Conservation (phyloP, 92 coral and sea anemone species). For the Montipora capitata region DNA sequence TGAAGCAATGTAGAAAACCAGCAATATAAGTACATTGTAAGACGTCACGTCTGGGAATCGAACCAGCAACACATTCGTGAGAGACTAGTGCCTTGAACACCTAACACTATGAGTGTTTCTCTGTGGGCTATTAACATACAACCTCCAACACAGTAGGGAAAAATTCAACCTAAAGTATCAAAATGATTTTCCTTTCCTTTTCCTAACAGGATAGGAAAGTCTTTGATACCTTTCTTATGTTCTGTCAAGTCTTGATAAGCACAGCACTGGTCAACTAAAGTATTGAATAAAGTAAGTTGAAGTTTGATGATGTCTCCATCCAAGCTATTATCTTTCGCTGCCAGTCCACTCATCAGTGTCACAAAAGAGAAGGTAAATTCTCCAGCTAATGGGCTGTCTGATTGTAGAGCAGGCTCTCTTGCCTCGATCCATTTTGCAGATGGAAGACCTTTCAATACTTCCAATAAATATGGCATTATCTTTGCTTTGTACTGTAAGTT, state of each 20-base stretch:
- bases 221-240: conserved; percentile 83
- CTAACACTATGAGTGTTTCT: no score
- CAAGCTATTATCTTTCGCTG: conserved; percentile 78
- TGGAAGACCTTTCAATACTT: conserved; percentile 87
- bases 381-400: conserved; percentile 87
- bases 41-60: no score
- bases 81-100: no score
- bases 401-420: conserved; percentile 55
- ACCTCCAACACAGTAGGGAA: no score
- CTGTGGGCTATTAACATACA: no score
- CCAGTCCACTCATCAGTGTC: conserved; percentile 86
- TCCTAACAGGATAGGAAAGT: not conserved
- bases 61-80: no score
- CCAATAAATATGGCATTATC: conserved; percentile 92
- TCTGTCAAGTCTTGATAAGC: conserved; percentile 75
- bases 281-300: conserved; percentile 79
- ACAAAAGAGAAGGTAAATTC: conserved; percentile 96
- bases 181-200: no score
- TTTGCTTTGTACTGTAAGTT: conserved; percentile 88
- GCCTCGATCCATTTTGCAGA: conserved; percentile 89
- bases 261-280: conserved; percentile 82
- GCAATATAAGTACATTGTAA: no score
- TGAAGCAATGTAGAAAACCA: no score
- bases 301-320: conserved; percentile 74
- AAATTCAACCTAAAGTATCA: no score